These are phyloP conservation scores for Leptopterna dolabrata DNA, from an alignment of 2,888 invertebrate genomes.

Conservation along the genomic window DNA sequence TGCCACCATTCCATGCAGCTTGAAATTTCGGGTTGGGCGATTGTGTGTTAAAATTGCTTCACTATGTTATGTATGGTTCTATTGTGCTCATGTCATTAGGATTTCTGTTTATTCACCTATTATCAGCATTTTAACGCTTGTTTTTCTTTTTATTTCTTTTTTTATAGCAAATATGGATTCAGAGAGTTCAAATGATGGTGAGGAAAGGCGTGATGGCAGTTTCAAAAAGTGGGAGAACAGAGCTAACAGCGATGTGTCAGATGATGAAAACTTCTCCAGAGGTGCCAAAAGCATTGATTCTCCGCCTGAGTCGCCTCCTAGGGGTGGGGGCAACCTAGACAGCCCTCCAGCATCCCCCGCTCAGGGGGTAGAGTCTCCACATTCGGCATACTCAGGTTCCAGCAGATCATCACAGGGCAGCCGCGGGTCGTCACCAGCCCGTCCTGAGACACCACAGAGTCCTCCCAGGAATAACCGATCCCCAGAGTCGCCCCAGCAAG, in stretches of 20 bases:
- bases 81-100: too few species aligned
- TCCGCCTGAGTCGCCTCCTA: constrained; percentile 61
- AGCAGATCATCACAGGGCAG: constrained; percentile 53
- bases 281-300: constrained; percentile 61
- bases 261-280: constrained; percentile 61
- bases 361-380: constrained; percentile 60
- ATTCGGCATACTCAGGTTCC: constrained; percentile 64
- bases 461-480: constrained; percentile 65
- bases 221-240: constrained; percentile 55
- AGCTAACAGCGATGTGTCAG: constrained; percentile 61
- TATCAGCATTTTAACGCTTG: not conserved
- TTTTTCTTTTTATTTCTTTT: not conserved
- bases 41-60: too few species aligned
- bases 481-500: constrained; percentile 54
- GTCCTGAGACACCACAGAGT: constrained; percentile 52
- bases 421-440: constrained; percentile 68
- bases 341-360: constrained; percentile 62
- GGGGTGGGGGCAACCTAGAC: constrained; percentile 59
- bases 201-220: constrained; percentile 47
- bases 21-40: too few species aligned
- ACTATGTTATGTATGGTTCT: too few species aligned
- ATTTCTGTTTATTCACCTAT: too few species aligned
- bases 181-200: constrained; percentile 61
- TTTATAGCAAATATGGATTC: constrained; percentile 59
- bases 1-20: too few species aligned